Percentiles rank a stretch among this genome's conserved stretches.
Evolutionary conservation across 1,140 invertebrate genomes (phyloP).

Genomic region (Bacillus rossius): DNA sequence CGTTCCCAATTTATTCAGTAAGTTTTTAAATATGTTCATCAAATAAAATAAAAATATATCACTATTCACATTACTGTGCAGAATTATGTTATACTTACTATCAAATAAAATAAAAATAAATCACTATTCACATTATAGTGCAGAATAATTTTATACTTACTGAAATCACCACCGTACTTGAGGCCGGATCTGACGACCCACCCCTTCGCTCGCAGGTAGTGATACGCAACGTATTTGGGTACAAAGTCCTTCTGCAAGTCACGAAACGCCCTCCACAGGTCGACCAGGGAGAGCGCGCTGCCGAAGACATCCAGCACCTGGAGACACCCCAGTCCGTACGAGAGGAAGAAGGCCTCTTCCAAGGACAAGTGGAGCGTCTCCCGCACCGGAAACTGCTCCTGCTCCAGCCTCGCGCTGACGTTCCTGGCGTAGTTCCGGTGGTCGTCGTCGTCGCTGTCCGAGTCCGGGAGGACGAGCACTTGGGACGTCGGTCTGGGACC

Average conservation of each 20-base stretch:
- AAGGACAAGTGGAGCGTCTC: conserved; percentile 61
- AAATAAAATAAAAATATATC: no score
- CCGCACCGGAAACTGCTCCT: conserved; percentile 49
- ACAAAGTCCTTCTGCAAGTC: conserved; percentile 57
- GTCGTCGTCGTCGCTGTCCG: conserved; percentile 47
- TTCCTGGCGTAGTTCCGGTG: conserved; percentile 57
- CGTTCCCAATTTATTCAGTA: no score
- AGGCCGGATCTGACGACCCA: conserved; percentile 86
- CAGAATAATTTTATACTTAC: conserved; percentile 67
- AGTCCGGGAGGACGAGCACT: conserved; percentile 56
- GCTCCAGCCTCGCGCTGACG: conserved; percentile 50
- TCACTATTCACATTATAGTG: no score
- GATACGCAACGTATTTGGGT: conserved; percentile 73
- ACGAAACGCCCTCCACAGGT: conserved; percentile 60
- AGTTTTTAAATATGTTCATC: no score
- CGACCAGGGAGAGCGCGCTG: conserved; percentile 47
- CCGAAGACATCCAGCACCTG: conserved; percentile 53
- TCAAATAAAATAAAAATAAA: no score
- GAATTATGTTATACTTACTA: no score
- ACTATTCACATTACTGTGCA: no score
- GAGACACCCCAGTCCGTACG: conserved; percentile 66
- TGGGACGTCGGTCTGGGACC: no score
- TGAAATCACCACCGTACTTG: conserved; percentile 84
- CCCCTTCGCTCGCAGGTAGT: conserved; percentile 81
- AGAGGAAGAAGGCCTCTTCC: conserved; percentile 77